Base-by-base conservation (phyloP, 2,797 vertebrate species). In the Fistularia tabacaria region DNA sequence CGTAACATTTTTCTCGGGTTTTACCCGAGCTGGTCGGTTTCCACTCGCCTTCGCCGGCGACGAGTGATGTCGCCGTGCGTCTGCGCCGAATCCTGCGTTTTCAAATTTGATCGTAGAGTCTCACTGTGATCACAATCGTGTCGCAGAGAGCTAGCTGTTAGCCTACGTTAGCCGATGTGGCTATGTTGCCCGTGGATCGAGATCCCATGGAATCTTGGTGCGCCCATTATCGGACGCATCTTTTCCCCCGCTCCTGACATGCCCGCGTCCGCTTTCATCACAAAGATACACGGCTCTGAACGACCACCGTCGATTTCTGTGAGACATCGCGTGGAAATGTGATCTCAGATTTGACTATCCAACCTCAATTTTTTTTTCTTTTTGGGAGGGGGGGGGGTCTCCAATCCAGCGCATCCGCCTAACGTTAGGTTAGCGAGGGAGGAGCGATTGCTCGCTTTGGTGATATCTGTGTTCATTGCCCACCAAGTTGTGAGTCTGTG, bases 61-160 rank as follows among this genome's bases (percentile, higher is more conserved):
- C 6, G 49, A 9, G 50, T 12, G 9, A 0, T n/a, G 40, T n/a
- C 25, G 25, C 2, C n/a, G n/a, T 15, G 12, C 11, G 8, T 14
- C 14, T 25, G 37, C 14, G 38, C 13, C 10, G 11, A 12, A 6
- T 38, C 11, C 12, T 1, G 15, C 15, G 9, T 54, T 8, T 13
- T 10, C 43, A 37, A 42, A 5, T 54, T 67, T 39, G 62, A 64
- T 38, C 6, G 38, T 36, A 51, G 50, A 59, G 42, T 49, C 47
- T 41, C 15, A 15, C 49, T 56, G 51, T 57, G 62, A 59, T 75
- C 44, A 77, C 64, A 76, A 66, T 54, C 81, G 81, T 88, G 90
- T 88, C 86, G 88, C 88, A 90, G 87, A 85, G 81, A 76, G 81
- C 80, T 89, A 86, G 77, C 83, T 66, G 46, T 57, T 10, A 66